These are phyloP conservation scores for Blera fallax DNA, from an alignment of 2,888 invertebrate species.

Conservation along the genomic window DNA sequence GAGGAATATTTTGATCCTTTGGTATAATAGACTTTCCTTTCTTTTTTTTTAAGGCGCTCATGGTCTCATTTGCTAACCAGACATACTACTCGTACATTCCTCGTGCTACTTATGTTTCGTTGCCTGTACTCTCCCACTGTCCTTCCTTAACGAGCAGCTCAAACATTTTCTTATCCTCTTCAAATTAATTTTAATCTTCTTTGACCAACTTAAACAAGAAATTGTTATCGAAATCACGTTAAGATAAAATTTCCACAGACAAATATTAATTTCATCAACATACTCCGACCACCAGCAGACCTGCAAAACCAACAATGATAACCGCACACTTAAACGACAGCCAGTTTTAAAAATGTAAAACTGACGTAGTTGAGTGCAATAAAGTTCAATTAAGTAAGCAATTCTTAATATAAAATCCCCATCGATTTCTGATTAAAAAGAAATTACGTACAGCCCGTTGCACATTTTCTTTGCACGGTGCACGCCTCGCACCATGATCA, in stretches of 20 bases:
- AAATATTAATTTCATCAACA: not conserved
- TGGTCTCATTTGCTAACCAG: no score
- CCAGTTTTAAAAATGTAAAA: conserved; percentile 25
- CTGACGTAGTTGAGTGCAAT: conserved; percentile 40
- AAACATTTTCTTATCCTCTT: no score
- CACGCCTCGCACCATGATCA: not conserved
- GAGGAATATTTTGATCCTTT: no score
- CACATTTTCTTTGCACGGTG: conserved; percentile 24
- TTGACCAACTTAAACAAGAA: not conserved
- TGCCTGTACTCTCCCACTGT: no score
- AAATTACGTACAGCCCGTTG: conserved; percentile 51
- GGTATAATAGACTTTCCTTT: no score
- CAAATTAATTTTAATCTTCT: not conserved
- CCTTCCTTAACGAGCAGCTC: no score
- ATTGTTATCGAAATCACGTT: not conserved
- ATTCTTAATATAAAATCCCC: conserved; percentile 51
- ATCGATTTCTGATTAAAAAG: conserved; percentile 70
- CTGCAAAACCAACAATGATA: not conserved
- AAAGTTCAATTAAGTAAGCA: conserved; percentile 63
- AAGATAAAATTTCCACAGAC: not conserved
- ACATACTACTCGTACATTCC: no score
- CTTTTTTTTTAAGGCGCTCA: no score
- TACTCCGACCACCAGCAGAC: no score
- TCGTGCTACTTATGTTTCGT: no score
- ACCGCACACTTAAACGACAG: not conserved